Evolutionary conservation across 2,888 invertebrate species (phyloP).

Genomic region (Cantharis rustica): DNA sequence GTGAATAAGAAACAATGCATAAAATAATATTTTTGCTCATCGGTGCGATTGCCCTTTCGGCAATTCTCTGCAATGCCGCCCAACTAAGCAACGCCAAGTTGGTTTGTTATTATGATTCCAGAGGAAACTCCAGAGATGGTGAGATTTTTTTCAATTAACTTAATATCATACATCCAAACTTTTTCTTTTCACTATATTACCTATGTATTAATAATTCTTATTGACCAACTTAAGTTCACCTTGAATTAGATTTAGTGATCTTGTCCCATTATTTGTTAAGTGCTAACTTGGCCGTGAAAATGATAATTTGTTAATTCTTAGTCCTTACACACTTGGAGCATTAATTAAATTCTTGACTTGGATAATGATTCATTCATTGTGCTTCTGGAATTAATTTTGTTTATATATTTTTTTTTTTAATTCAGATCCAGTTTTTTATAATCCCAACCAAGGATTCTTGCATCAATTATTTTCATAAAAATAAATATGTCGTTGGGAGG

Average conservation of each 20-base stretch:
- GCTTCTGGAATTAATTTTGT: too few species aligned
- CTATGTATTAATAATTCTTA: not conserved
- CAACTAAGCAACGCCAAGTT: constrained; percentile 61
- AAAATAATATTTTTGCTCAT: constrained; percentile 14
- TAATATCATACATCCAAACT: not conserved
- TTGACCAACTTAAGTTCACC: not conserved
- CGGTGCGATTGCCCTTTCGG: constrained; percentile 31
- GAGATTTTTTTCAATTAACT: constrained; percentile 41
- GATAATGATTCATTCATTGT: not conserved
- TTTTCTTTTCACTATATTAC: too few species aligned
- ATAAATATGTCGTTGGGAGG: too few species aligned
- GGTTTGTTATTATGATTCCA: constrained; percentile 75
- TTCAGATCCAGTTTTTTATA: too few species aligned
- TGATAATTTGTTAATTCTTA: not conserved
- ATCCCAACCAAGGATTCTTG: too few species aligned
- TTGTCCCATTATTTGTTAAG: not conserved
- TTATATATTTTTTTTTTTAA: not conserved
- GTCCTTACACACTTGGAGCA: too few species aligned
- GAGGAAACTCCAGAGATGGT: constrained; percentile 71
- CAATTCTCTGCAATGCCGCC: constrained; percentile 26
- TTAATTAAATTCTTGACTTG: not conserved
- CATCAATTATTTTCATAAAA: too few species aligned
- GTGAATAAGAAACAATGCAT: constrained; percentile 6
- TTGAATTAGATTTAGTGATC: not conserved
- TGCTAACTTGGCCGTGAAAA: not conserved